Evolutionary conservation across 2,888 invertebrate genomes (phyloP).

Genomic region (Boloria euphrosyne): DNA sequence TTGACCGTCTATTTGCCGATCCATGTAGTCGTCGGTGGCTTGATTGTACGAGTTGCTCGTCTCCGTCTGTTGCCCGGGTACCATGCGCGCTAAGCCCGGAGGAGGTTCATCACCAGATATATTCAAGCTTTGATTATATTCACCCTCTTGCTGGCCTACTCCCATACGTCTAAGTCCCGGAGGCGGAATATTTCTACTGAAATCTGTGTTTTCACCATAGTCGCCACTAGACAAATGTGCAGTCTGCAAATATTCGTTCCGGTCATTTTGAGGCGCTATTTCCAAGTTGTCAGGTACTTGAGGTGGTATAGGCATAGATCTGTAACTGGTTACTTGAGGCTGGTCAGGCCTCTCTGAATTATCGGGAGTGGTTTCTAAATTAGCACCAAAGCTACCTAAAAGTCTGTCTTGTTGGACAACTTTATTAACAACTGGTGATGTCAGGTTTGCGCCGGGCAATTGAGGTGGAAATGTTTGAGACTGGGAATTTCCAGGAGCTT

Average conservation of each 20-base stretch:
- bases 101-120: conserved; percentile 76
- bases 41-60: conserved; percentile 62
- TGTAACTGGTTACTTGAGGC: conserved; percentile 57
- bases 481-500: conserved; percentile 45
- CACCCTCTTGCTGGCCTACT: conserved; percentile 84
- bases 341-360: conserved; percentile 86
- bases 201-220: conserved; percentile 73
- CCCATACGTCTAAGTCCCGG: conserved; percentile 86
- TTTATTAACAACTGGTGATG: conserved; percentile 66
- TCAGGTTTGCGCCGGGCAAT: conserved; percentile 58
- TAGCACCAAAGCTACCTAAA: conserved; percentile 77
- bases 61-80: conserved; percentile 78
- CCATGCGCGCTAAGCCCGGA: conserved; percentile 78
- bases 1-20: conserved; percentile 72
- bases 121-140: conserved; percentile 64
- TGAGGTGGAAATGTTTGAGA: conserved; percentile 56
- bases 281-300: conserved; percentile 82
- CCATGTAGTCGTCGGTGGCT: conserved; percentile 66
- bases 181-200: conserved; percentile 81
- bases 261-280: conserved; percentile 85
- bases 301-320: conserved; percentile 53
- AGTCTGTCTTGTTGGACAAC: conserved; percentile 61
- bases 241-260: conserved; percentile 90
- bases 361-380: conserved; percentile 85
- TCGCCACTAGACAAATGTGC: conserved; percentile 86